Conservation (phyloP, 2,888 invertebrate species). For the Thyatira batis region DNA sequence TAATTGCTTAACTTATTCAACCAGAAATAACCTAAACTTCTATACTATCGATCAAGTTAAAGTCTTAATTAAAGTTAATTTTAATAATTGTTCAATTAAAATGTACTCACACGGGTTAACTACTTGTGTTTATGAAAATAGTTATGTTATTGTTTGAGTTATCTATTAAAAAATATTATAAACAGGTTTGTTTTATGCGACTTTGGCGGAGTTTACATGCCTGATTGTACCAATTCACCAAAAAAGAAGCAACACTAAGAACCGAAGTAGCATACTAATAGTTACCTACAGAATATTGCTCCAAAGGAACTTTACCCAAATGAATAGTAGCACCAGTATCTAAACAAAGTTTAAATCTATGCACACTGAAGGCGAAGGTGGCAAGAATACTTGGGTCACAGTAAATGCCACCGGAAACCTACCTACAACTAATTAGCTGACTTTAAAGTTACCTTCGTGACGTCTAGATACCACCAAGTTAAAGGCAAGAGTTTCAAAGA, state of each 20-base stretch:
- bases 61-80: too few species aligned
- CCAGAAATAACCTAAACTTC: too few species aligned
- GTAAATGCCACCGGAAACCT: conserved; percentile 5
- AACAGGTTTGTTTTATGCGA: too few species aligned
- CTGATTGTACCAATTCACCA: too few species aligned
- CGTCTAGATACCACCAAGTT: conserved; percentile 41
- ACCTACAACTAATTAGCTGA: conserved; percentile 36
- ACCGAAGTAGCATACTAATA: not conserved
- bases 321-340: not conserved
- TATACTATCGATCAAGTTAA: too few species aligned
- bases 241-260: not conserved
- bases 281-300: not conserved
- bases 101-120: too few species aligned
- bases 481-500: conserved; percentile 49
- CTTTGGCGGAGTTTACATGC: too few species aligned
- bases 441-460: conserved; percentile 44
- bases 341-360: not conserved
- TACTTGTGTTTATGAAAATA: too few species aligned
- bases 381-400: conserved; percentile 2
- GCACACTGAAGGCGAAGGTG: not conserved
- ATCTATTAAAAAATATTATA: too few species aligned
- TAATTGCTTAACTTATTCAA: too few species aligned
- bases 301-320: not conserved
- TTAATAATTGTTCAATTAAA: too few species aligned
- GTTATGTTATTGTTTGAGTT: too few species aligned